These are phyloP conservation scores for Babylonia areolata DNA, from an alignment of 1,140 invertebrate species.

Conservation along the genomic window DNA sequence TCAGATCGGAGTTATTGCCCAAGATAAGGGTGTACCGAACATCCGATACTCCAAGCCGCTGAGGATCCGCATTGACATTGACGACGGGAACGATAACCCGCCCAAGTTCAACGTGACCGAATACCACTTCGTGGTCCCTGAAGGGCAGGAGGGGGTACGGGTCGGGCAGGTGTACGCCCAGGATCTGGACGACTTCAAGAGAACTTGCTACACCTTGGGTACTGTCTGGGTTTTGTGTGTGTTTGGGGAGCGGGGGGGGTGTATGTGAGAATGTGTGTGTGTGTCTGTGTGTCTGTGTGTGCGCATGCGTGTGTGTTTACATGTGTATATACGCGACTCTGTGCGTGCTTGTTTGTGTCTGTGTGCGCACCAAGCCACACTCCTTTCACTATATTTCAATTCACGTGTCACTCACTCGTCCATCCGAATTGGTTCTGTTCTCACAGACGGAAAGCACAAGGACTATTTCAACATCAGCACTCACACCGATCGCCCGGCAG, in stretches of 20 bases:
- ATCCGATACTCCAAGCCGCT: background rate
- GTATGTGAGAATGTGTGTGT: background rate
- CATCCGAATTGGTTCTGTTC: background rate
- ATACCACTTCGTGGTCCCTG: slow-evolving; percentile 24
- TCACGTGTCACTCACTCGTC: no score
- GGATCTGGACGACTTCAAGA: slow-evolving; percentile 39
- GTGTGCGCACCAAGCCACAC: background rate
- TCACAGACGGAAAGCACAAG: background rate
- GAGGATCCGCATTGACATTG: slow-evolving; percentile 23
- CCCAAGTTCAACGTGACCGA: slow-evolving; percentile 33
- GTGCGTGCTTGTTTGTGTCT: background rate
- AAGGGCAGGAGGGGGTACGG: background rate
- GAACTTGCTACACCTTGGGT: slow-evolving; percentile 22
- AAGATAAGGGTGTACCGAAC: slow-evolving; percentile 40
- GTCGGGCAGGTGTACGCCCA: slow-evolving; percentile 39
- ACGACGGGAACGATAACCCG: slow-evolving; percentile 46
- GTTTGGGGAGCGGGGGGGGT: background rate
- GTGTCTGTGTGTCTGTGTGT: background rate
- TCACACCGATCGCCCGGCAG: background rate
- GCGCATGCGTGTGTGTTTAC: background rate
- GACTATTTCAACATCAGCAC: slow-evolving; percentile 1
- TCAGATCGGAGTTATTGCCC: slow-evolving; percentile 38
- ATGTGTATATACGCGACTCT: background rate
- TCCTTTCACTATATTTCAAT: no score
- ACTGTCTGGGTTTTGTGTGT: background rate